Percentiles rank a stretch among this genome's conserved stretches.
phyloP scores from a whole-genome alignment of 2,113 vertebrate species.

The Burhinus oedicnemus region DNA sequence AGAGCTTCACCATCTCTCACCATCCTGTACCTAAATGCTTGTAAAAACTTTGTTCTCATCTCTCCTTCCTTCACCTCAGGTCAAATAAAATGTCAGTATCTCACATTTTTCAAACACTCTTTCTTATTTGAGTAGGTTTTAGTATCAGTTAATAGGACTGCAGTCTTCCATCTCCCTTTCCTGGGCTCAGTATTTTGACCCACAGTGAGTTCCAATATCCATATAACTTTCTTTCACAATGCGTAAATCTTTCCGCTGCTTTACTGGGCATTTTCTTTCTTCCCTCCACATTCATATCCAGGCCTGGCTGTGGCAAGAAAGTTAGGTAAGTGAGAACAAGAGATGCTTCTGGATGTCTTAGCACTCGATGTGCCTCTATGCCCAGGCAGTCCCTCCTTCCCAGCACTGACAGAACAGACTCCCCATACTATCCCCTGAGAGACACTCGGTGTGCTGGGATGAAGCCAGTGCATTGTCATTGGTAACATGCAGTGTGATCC shows the following conservation, averaged over 20 bases:
- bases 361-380: fast-evolving
- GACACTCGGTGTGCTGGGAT: fast-evolving
- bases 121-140: neutral
- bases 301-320: neutral
- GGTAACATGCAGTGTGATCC: fast-evolving
- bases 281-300: neutral
- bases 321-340: neutral
- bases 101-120: neutral
- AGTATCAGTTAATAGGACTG: neutral
- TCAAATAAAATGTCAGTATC: neutral
- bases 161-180: neutral
- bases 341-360: neutral
- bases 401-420: neutral
- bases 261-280: neutral
- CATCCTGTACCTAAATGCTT: neutral
- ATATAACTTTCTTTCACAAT: neutral
- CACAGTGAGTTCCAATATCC: neutral
- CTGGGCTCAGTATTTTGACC: neutral
- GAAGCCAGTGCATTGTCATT: neutral
- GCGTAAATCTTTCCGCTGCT: neutral
- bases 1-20: neutral
- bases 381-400: fast-evolving
- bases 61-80: neutral
- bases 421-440: fast-evolving
- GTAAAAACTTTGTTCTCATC: neutral